Evolutionary conservation across 2,113 vertebrate genomes (phyloP), one percentile per base, ranked within the genome.

Genomic region (Oplegnathus fasciatus): DNA sequence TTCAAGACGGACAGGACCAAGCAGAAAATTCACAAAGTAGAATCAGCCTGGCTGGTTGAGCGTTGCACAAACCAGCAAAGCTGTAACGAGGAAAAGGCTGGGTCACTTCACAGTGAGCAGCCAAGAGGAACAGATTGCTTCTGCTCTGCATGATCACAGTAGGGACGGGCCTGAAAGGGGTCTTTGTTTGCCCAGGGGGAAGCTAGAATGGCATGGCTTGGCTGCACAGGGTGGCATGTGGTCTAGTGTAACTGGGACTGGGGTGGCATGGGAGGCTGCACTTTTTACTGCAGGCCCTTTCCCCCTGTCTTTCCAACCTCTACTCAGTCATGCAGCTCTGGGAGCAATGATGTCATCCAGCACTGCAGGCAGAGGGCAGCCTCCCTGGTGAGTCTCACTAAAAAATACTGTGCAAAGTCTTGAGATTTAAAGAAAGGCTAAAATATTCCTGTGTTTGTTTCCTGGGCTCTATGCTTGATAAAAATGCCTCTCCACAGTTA

Each of bases 51-150:
- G 61, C 73, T 28, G 62, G 82, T 79, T 55, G 67, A 86, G 61
- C 13, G 32, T 65, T 76, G 74, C 61, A 84, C 65, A 67, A 80
- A 86, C 61, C 65, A 82, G 74, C 60, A 71, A 75, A 48, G 82
- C 55, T 64, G 70, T 68, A 76, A 60, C 78, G 67, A 77, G 75
- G 46, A 81, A 89, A 91, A 83, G 82, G 77, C 89, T 86, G 88
- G 90, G 89, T 91, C 90, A 93, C 91, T 92, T 91, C 91, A 85
- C 91, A 92, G 75, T 50, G 78, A 92, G 92, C 88, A 92, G 75
- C 91, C 92, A 90, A 92, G 89, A 93, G 90, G 91, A 95, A 95
- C 93, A 95, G 93, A 94, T 93, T 95, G 92, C 89, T 92, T 93
- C 90, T 91, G 86, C 90, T 92, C 90, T 90, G 90, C 90, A 91